A percentile compares a stretch with the other conserved stretches of the same genome.
phyloP scores from a whole-genome alignment of 1,140 invertebrate genomes.

The Plectrocnemia conspersa region DNA sequence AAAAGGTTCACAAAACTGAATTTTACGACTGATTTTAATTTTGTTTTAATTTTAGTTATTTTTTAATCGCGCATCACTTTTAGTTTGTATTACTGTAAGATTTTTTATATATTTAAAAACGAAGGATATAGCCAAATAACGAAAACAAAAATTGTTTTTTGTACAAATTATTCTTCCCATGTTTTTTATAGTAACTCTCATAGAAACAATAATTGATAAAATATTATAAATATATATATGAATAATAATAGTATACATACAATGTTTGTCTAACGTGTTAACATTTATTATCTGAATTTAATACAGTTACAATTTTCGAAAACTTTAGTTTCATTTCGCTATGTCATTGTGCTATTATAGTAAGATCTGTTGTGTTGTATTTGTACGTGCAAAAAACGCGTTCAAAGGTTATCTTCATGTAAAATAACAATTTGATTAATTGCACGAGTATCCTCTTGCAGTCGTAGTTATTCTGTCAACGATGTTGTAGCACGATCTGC shows the following conservation, averaged over 20 bases:
- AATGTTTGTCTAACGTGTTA: conserved; percentile 27
- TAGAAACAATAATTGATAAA: conserved; percentile 18
- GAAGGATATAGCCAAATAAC: conserved; percentile 19
- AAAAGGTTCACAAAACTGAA: no score
- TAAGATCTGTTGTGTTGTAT: no score
- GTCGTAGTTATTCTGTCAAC: no score
- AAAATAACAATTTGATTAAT: no score
- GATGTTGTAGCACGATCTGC: no score
- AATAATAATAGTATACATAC: conserved; percentile 11
- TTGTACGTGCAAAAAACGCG: no score
- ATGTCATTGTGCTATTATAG: no score
- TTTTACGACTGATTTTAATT: not conserved
- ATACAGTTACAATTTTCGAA: conserved; percentile 27
- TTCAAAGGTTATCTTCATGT: no score
- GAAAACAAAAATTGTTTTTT: conserved; percentile 19
- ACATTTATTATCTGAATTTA: conserved; percentile 25
- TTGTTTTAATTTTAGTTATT: not conserved
- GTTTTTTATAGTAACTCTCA: conserved; percentile 18
- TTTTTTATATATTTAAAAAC: not conserved
- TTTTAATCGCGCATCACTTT: not conserved
- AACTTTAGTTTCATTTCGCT: no score
- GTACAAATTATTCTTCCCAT: conserved; percentile 27
- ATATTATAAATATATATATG: conserved; percentile 7
- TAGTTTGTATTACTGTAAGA: conserved; percentile 2
- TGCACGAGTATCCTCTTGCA: no score